A percentile compares a stretch with the other conserved stretches of the same genome.
These are phyloP conservation scores for Neosilurus hyrtlii DNA, from an alignment of 2,797 vertebrate genomes.

Conservation along the genomic window DNA sequence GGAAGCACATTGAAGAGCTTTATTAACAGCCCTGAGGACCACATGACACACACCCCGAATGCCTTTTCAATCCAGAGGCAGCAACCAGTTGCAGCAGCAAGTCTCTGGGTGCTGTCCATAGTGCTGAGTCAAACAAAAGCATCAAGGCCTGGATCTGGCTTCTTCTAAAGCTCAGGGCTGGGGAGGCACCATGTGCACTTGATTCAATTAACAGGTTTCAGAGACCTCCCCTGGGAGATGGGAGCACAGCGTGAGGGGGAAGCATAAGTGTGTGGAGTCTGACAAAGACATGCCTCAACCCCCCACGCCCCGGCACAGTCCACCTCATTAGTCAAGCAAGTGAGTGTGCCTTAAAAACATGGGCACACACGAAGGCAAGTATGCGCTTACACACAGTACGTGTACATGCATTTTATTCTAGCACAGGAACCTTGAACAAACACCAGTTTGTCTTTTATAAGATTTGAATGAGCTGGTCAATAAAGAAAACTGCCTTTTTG, in stretches of 20 bases:
- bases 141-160: conserved; percentile 61
- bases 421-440: not conserved
- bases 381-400: conserved; percentile 35
- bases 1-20: not conserved
- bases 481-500: not conserved
- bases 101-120: conserved; percentile 66
- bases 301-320: conserved; percentile 67
- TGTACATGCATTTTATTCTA: conserved; percentile 14
- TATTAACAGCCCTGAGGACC: conserved; percentile 10
- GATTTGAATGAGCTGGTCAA: not conserved
- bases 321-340: conserved; percentile 80
- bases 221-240: conserved; percentile 80
- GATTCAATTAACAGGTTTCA: conserved; percentile 90
- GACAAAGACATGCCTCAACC: conserved; percentile 82
- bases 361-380: conserved; percentile 42
- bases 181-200: conserved; percentile 73
- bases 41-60: conserved; percentile 24
- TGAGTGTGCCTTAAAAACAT: conserved; percentile 67
- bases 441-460: conserved; percentile 1
- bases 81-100: conserved; percentile 65
- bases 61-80: conserved; percentile 57
- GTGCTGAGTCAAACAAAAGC: conserved; percentile 71
- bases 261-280: conserved; percentile 69
- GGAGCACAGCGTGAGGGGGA: conserved; percentile 61
- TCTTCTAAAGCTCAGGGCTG: conserved; percentile 61